Conservation (phyloP, 2,888 invertebrate genomes). For the Agrochola litura region DNA sequence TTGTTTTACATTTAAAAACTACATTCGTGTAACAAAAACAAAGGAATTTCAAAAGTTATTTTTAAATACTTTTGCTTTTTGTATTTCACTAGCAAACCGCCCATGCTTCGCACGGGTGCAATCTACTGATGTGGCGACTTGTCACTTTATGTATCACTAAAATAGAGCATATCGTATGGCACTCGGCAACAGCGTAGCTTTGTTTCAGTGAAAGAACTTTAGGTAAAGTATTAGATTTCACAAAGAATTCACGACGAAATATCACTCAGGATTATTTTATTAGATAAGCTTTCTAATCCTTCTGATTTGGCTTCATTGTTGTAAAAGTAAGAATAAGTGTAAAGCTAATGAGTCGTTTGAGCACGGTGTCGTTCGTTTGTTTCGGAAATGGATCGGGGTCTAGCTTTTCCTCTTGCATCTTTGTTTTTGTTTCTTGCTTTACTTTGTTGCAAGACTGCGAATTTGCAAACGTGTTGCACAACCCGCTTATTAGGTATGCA, state of each 20-base stretch:
- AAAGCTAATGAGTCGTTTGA: constrained; percentile 77
- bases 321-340: constrained; percentile 61
- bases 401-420: constrained; percentile 45
- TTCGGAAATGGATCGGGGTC: constrained; percentile 76
- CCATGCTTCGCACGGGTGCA: neutral
- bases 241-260: neutral
- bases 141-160: neutral
- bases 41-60: neutral
- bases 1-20: neutral
- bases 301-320: constrained; percentile 34
- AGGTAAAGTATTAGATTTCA: no score
- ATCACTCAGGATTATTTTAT: neutral
- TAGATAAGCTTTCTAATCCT: neutral
- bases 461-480: constrained; percentile 39
- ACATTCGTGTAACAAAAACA: neutral
- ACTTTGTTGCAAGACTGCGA: constrained; percentile 23
- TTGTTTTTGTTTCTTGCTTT: constrained; percentile 57
- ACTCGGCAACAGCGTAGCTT: neutral
- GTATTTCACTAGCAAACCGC: neutral
- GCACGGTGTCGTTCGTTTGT: constrained; percentile 73
- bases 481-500: constrained; percentile 41
- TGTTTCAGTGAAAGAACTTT: neutral
- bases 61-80: neutral
- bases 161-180: neutral
- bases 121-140: neutral